Evolutionary conservation across 2,113 vertebrate genomes (phyloP).

Genomic region (Eretmochelys imbricata): DNA sequence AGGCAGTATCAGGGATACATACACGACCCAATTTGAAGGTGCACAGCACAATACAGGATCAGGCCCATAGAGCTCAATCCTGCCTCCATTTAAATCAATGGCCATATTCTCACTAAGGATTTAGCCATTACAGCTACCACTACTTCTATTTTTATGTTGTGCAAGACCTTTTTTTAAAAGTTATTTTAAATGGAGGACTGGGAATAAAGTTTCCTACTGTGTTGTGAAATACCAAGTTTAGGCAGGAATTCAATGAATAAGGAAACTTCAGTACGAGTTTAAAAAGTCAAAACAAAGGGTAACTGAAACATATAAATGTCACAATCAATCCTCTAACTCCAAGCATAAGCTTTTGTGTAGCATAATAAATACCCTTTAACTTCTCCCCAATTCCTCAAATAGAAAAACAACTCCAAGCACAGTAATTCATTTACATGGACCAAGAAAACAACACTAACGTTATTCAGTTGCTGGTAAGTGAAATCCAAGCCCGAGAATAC

Average conservation of each 20-base stretch:
- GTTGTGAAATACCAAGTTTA: background rate
- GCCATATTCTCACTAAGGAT: background rate
- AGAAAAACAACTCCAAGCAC: background rate
- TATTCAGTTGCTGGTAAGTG: fast-evolving
- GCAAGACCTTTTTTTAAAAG: background rate
- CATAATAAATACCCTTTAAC: background rate
- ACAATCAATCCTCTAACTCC: background rate
- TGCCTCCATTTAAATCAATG: background rate
- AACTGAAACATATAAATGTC: background rate
- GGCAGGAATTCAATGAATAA: constrained; percentile 5
- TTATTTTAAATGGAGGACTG: background rate
- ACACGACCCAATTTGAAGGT: background rate
- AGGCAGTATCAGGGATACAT: background rate
- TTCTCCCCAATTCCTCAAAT: constrained; percentile 7
- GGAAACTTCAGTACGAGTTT: background rate
- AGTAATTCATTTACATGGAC: background rate
- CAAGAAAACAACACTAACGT: background rate
- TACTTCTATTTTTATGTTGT: background rate
- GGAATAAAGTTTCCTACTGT: constrained; percentile 26
- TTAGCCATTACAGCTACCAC: background rate
- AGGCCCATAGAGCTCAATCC: background rate
- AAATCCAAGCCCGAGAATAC: background rate
- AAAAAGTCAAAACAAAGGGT: background rate
- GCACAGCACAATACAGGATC: fast-evolving
- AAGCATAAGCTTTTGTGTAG: background rate